These are phyloP conservation scores for Epinephelus awoara DNA, from an alignment of 2,797 vertebrate species.

Conservation along the genomic window DNA sequence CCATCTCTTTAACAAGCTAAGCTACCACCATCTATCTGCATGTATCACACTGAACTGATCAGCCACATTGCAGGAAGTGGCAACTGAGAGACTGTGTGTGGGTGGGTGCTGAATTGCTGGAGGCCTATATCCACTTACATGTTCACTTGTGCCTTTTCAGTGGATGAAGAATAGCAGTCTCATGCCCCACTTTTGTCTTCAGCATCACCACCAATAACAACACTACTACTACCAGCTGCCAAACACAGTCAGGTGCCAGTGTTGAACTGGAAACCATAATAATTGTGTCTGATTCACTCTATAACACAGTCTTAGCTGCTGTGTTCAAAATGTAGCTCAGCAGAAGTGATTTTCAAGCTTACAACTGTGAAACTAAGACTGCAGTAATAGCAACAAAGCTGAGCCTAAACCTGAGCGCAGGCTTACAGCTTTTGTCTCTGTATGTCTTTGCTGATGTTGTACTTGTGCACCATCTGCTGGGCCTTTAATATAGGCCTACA, in stretches of 20 bases:
- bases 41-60: constrained; percentile 32
- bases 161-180: constrained; percentile 27
- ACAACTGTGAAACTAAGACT: background rate
- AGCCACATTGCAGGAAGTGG: constrained; percentile 52
- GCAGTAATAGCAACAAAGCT: background rate
- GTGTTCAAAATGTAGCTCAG: background rate
- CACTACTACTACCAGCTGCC: background rate
- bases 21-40: constrained; percentile 18
- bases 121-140: constrained; percentile 44
- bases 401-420: background rate
- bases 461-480: constrained; percentile 53
- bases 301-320: background rate
- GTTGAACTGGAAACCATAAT: background rate
- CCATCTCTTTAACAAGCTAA: background rate
- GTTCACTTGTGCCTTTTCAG: constrained; percentile 33
- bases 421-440: background rate
- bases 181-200: constrained; percentile 17
- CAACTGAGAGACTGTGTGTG: constrained; percentile 48
- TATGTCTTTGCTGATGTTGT: constrained; percentile 2
- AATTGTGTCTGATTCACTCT: background rate
- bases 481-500: background rate
- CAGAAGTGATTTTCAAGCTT: background rate
- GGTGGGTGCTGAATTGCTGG: constrained; percentile 44
- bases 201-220: background rate
- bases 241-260: background rate